Evolutionary conservation across 2,888 invertebrate species (phyloP), one percentile per base, ranked within the genome.

Genomic region (Ditylenchus weischeri): DNA sequence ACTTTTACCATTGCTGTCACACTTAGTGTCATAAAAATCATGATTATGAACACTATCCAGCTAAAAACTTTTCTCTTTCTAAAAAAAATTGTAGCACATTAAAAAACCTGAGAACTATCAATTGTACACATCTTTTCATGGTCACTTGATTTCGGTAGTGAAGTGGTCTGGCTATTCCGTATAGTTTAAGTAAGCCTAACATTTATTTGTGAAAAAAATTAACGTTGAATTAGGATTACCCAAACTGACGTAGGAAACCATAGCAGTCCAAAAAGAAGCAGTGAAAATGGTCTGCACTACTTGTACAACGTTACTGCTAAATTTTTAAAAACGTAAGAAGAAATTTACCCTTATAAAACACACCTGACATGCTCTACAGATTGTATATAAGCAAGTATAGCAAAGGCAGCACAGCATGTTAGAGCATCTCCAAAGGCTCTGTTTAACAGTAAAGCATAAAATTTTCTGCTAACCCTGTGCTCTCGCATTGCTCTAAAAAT

Each of bases 231-330:
- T 54, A 11, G 54, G 1, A 1, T 54, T 13, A 21, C 54, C 54
- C n/a, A 54, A 18, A 54, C 54, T 54, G 8, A 54, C 54, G 23
- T 67, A 67, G 29, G 64, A 54, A 38, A 67, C 65, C 51, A 67
- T 43, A 18, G 54, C 67, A 18, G 60, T 58, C 67, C 67, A 67
- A 47, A 67, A 67, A 19, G 61, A 69, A 1, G 69, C 50, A 19
- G 59, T 62, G 63, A 69, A 69, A 15, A 68, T 51, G 7, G 62
- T 69, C 58, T 69, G 60, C 49, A 69, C 19, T 6, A 69, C 19
- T 51, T 64, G 62, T 23, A 68, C 21, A 23, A 69, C 50, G 35
- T 57, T 51, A 47, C 35, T 35, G 49, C 67, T 67, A 48, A 67
- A 67, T 54, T 23, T 54, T n/a, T n/a, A n/a, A n/a, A n/a, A n/a